Conservation (phyloP, 1,140 invertebrate species). For the Zaprionus africanus region DNA sequence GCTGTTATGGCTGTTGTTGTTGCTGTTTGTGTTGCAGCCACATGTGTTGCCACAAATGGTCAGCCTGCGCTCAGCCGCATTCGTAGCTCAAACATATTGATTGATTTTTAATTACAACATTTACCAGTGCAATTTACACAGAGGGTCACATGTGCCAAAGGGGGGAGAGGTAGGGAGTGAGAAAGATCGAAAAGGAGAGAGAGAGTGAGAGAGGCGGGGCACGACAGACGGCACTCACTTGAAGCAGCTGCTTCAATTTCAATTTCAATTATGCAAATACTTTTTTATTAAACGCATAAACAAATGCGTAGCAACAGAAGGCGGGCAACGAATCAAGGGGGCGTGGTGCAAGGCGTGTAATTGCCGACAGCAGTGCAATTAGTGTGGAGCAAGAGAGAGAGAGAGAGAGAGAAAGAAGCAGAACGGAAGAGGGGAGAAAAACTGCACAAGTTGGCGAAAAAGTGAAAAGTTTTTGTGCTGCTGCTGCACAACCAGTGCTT, state of each 20-base stretch:
- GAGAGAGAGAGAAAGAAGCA: not conserved
- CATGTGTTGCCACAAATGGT: constrained; percentile 73
- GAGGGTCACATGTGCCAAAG: constrained; percentile 14
- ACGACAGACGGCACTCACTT: constrained; percentile 4
- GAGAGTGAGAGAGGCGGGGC: not conserved
- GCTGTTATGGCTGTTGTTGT: constrained; percentile 26
- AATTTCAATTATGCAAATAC: constrained; percentile 78
- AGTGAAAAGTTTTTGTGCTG: constrained; percentile 38
- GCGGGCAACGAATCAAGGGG: not conserved
- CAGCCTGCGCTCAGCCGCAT: constrained; percentile 30
- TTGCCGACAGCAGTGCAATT: constrained; percentile 67
- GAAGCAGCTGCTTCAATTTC: constrained; percentile 70
- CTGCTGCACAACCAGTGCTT: not conserved
- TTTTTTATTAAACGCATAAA: constrained; percentile 79
- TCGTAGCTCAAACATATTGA: constrained; percentile 67
- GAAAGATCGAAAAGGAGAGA: not conserved
- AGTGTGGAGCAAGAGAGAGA: constrained; percentile 36
- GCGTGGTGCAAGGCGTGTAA: constrained; percentile 52
- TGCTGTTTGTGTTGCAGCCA: constrained; percentile 44
- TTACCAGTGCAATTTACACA: constrained; percentile 57
- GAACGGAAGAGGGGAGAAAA: not conserved
- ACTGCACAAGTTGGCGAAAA: constrained; percentile 49
- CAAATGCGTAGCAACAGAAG: constrained; percentile 50
- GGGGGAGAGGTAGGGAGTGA: not conserved
- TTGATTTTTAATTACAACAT: constrained; percentile 83